phyloP scores from a whole-genome alignment of 2,888 invertebrate genomes.

The Melieria picta region DNA sequence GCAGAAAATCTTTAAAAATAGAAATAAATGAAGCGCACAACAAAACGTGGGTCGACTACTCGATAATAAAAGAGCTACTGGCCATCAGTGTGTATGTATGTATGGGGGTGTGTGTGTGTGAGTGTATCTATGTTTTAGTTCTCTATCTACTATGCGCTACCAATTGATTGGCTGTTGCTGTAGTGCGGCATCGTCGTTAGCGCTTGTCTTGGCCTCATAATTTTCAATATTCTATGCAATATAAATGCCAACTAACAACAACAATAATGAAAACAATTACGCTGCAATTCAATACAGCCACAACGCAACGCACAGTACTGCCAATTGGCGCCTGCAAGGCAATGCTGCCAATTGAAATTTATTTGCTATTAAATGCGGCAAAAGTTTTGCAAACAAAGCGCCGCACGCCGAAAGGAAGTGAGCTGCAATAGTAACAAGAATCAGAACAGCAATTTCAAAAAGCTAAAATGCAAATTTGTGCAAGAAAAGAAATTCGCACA shows the following conservation, averaged over 20 bases:
- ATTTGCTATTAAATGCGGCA: not conserved
- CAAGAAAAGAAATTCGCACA: not conserved
- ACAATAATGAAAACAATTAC: not conserved
- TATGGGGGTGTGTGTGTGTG: not conserved
- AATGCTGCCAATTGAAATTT: not conserved
- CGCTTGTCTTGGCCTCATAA: too few species aligned
- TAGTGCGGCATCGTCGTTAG: too few species aligned
- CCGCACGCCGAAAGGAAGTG: not conserved
- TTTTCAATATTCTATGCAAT: too few species aligned
- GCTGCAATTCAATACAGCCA: not conserved
- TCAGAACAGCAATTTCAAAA: constrained; percentile 1
- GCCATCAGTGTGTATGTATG: not conserved
- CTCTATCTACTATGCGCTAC: too few species aligned
- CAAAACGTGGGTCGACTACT: not conserved
- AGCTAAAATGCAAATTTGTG: constrained; percentile 13
- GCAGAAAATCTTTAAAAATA: not conserved
- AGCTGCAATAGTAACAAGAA: not conserved
- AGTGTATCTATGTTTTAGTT: too few species aligned
- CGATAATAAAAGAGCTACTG: not conserved
- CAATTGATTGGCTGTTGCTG: too few species aligned
- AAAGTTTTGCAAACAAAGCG: not conserved
- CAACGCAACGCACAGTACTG: not conserved
- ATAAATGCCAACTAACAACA: not conserved
- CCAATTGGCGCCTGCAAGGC: not conserved
- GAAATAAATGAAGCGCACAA: not conserved